Evolutionary conservation across 1,140 invertebrate genomes (phyloP).

Genomic region (Yoshiicerus persimilis): DNA sequence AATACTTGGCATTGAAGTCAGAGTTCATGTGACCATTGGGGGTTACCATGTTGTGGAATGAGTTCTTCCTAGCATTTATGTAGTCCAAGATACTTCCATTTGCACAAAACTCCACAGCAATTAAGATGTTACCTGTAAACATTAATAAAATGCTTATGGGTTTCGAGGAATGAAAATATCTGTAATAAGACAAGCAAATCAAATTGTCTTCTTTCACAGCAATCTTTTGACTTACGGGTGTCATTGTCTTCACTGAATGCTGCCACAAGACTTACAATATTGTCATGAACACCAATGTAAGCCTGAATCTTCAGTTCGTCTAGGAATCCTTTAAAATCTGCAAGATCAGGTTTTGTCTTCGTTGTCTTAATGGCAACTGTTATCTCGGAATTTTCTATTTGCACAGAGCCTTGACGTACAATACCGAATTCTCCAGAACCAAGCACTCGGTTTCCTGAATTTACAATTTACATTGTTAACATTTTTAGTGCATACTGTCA

Average conservation of each 20-base stretch:
- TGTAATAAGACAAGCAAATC: too few species aligned
- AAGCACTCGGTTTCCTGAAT: neutral
- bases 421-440: slow-evolving; percentile 12
- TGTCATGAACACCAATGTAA: slow-evolving; percentile 28
- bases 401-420: neutral
- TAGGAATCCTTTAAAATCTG: slow-evolving; percentile 30
- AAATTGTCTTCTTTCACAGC: too few species aligned
- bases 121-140: neutral
- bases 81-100: neutral
- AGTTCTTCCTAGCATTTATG: neutral
- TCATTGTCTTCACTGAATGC: slow-evolving; percentile 15
- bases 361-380: slow-evolving; percentile 38
- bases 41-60: neutral
- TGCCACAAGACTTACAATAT: slow-evolving; percentile 38
- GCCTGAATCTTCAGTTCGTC: slow-evolving; percentile 42
- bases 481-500: neutral
- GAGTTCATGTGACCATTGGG: neutral
- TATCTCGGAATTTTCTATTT: neutral
- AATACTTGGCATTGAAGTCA: neutral
- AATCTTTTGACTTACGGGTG: neutral
- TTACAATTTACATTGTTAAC: too few species aligned
- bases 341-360: neutral
- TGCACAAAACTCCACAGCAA: neutral
- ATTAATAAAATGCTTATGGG: too few species aligned
- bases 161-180: too few species aligned